Conservation (phyloP, 2,888 invertebrate genomes). For the Chrysina gloriosa region DNA sequence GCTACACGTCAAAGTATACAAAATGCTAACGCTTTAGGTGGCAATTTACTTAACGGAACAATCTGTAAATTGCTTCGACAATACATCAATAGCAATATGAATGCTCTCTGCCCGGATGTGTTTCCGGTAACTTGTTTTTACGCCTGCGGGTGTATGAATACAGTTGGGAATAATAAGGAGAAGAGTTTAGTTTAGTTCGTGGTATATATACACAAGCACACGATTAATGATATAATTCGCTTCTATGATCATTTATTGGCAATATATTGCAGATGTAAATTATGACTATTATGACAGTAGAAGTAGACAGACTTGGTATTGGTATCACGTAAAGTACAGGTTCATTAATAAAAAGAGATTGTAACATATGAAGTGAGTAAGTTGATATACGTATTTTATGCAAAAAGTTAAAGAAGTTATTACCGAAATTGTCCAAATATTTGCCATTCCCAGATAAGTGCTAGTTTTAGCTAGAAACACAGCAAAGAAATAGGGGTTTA, state of each 20-base stretch:
- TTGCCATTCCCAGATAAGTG: too few species aligned
- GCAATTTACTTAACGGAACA: slow-evolving; percentile 6
- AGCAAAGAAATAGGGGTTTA: too few species aligned
- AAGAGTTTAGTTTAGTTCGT: background rate
- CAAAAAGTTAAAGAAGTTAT: too few species aligned
- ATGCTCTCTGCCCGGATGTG: slow-evolving; percentile 18
- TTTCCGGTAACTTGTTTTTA: slow-evolving; percentile 23
- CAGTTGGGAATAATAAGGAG: slow-evolving; percentile 20
- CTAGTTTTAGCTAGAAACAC: too few species aligned
- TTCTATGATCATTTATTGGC: background rate
- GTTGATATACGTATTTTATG: too few species aligned
- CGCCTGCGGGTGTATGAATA: background rate
- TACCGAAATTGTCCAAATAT: too few species aligned
- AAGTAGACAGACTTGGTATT: too few species aligned
- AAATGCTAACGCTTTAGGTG: background rate
- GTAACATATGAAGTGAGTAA: too few species aligned
- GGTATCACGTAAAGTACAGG: too few species aligned
- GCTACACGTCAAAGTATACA: too few species aligned
- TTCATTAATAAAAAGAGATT: too few species aligned
- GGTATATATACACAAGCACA: background rate
- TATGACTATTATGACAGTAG: too few species aligned
- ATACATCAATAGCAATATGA: slow-evolving; percentile 13
- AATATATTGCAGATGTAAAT: background rate
- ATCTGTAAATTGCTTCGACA: slow-evolving; percentile 1
- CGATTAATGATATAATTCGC: background rate